Conservation (phyloP, 1,140 invertebrate species). For the Drosophila azteca region DNA sequence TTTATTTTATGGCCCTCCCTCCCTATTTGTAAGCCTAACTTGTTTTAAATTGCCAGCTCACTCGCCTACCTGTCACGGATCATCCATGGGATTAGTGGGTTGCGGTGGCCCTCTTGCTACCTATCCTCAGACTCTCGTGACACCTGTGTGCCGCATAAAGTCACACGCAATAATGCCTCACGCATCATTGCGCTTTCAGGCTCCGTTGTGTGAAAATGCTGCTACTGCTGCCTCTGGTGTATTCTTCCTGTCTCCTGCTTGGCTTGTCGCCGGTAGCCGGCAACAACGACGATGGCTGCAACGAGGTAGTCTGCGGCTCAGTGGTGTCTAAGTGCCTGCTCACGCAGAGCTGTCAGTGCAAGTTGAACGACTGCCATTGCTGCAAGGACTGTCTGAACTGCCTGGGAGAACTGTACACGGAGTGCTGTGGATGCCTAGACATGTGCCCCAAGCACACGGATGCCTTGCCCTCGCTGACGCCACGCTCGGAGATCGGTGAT, state of each 20-base stretch:
- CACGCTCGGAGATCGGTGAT: constrained; percentile 94
- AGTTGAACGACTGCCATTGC: constrained; percentile 94
- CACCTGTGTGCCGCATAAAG: constrained; percentile 26
- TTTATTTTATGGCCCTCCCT: constrained; percentile 4
- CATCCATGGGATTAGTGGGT: constrained; percentile 20
- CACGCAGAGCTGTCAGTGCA: constrained; percentile 97
- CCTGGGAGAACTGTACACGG: constrained; percentile 93
- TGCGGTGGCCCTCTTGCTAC: constrained; percentile 11
- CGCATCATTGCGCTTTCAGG: constrained; percentile 28
- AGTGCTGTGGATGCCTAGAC: constrained; percentile 97
- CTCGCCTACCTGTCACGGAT: too few species aligned
- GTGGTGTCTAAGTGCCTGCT: constrained; percentile 98
- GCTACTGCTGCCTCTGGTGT: neutral
- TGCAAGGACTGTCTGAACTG: constrained; percentile 96
- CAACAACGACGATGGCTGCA: constrained; percentile 67
- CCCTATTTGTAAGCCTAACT: constrained; percentile 29
- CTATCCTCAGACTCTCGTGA: constrained; percentile 11
- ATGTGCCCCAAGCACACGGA: constrained; percentile 94
- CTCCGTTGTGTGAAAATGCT: constrained; percentile 26
- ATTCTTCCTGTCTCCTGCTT: constrained; percentile 2
- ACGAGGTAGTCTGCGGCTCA: constrained; percentile 85
- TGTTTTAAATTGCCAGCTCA: constrained; percentile 59
- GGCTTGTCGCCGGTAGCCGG: neutral
- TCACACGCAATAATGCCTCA: neutral
- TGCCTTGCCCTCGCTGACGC: constrained; percentile 88